Percentiles rank a stretch among this genome's conserved stretches.
Conservation (phyloP, 2,888 invertebrate species). For the Melanophora roralis region DNA sequence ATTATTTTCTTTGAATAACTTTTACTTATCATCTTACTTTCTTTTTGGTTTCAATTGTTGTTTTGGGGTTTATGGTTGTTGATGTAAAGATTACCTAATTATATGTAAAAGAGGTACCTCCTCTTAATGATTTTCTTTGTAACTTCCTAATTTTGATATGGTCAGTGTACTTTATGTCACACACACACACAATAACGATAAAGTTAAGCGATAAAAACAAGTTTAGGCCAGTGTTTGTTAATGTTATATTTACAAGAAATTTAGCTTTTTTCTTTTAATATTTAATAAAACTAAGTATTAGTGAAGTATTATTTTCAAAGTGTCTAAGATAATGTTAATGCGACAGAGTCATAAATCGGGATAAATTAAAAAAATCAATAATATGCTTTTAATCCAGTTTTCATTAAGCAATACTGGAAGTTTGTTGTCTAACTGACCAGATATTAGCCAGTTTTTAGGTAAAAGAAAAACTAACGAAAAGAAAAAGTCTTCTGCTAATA, state of each 20-base stretch:
- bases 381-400: too few species aligned
- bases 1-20: neutral
- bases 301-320: too few species aligned
- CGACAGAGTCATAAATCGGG: too few species aligned
- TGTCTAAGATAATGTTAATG: too few species aligned
- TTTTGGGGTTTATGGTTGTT: neutral
- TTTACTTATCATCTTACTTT: constrained; percentile 3
- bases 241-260: too few species aligned
- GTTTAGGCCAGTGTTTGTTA: neutral
- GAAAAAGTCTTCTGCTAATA: constrained; percentile 12
- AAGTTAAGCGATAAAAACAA: neutral
- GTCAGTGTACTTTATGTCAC: constrained; percentile 31
- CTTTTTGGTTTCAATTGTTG: neutral
- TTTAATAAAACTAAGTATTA: too few species aligned
- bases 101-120: constrained; percentile 27
- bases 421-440: too few species aligned
- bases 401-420: too few species aligned
- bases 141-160: constrained; percentile 22
- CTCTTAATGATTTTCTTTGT: constrained; percentile 4
- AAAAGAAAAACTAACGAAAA: neutral
- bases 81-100: constrained; percentile 51
- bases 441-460: too few species aligned
- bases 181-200: constrained; percentile 30
- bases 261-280: too few species aligned
- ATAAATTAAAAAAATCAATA: too few species aligned